Evolutionary conservation across 1,140 invertebrate species (phyloP), one percentile per base, ranked within the genome.

Genomic region (Dolichoris vasculosae): DNA sequence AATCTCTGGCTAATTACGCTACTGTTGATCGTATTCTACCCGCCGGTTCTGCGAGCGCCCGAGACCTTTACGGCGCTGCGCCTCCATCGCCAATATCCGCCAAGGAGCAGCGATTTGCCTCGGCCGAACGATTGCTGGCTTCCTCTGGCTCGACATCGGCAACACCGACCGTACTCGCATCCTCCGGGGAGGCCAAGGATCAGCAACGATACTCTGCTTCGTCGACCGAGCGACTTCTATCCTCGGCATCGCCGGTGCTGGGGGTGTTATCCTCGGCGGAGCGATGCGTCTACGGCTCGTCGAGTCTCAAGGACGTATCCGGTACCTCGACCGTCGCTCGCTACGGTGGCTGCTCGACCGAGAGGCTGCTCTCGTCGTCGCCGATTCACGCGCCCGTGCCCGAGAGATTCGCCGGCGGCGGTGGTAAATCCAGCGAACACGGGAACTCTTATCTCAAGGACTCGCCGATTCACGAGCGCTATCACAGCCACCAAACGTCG

Each of bases 311-410:
- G 51, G 90, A 91, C 6, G 32, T 88, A 6, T 26, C 87, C 3
- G 83, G 73, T 1, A 81, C 84, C 11, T 75, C 90, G 1, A 82
- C 83, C 13, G 67, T 89, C 38, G 86, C 91, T 35, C 51, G 40
- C 26, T 85, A 76, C 35, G 55, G 73, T 17, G 30, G 63, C 2
- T 82, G 69, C 8, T 91, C 92, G 4, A 86, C 90, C 15, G 92
- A 92, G 26, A 88, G 89, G 81, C 80, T 93, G 51, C 78, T 92
- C 1, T 90, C 91, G 4, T 89, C 91, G 2, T 93, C 92, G 55
- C 92, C 92, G 38, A 90, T 92, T 46, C 91, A 92, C 71, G 90
- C 90, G 30, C 89, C 92, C 0, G 90, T 91, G 38, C 91, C 92
- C n/a, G 92, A 93, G 43, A 91, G 90, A 83, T 93, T 92, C 77